Conservation (phyloP, 2,888 invertebrate species). For the Macrosoma leucophasiata region DNA sequence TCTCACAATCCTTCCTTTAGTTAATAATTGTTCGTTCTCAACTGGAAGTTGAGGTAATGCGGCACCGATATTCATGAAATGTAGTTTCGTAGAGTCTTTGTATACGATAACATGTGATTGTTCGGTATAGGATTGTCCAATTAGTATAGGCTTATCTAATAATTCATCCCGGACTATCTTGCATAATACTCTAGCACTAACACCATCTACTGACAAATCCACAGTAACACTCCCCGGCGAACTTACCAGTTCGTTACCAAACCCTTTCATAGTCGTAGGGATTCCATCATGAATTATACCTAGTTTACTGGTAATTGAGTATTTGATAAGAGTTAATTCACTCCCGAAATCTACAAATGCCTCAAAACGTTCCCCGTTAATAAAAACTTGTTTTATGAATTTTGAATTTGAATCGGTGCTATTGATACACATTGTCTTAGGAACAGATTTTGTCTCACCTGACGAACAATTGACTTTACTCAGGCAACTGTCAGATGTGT, state of each 20-base stretch:
- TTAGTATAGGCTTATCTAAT: slow-evolving; percentile 19
- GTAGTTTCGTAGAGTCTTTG: slow-evolving; percentile 16
- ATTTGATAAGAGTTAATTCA: slow-evolving; percentile 6
- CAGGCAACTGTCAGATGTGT: too few species aligned
- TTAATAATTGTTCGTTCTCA: background rate
- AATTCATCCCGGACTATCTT: slow-evolving; percentile 19
- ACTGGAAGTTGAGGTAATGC: slow-evolving; percentile 12
- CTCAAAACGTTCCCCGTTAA: slow-evolving; percentile 7
- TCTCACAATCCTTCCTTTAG: too few species aligned
- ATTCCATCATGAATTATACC: too few species aligned
- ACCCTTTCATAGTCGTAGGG: slow-evolving; percentile 20
- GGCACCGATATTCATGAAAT: slow-evolving; percentile 7
- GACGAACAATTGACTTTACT: too few species aligned
- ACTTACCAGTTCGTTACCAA: slow-evolving; percentile 21
- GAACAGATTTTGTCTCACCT: too few species aligned
- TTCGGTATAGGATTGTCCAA: slow-evolving; percentile 24
- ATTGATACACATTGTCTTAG: too few species aligned
- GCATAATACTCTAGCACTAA: slow-evolving; percentile 15
- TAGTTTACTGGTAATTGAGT: too few species aligned
- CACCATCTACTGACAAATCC: slow-evolving; percentile 14
- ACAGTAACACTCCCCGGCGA: slow-evolving; percentile 11
- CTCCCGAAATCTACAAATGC: slow-evolving; percentile 12
- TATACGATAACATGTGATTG: slow-evolving; percentile 20
- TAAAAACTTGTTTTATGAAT: slow-evolving; percentile 6
- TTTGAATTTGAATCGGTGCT: too few species aligned